Evolutionary conservation across 1,140 invertebrate genomes (phyloP).

Genomic region (Drosophila miranda): DNA sequence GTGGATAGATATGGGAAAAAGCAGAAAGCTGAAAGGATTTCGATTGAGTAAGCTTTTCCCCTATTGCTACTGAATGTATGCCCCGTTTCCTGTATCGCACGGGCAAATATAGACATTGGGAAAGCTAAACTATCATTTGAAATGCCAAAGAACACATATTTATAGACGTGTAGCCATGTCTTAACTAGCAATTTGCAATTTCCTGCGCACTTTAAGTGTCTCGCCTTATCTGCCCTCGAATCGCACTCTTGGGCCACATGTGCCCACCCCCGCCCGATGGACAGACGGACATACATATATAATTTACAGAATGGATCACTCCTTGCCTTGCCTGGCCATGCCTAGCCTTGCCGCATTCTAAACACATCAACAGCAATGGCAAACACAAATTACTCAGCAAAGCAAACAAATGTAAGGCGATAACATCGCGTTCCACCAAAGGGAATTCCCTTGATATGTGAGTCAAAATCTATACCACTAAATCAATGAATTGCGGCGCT

Average conservation of each 20-base stretch:
- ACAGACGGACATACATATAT: slow-evolving; percentile 41
- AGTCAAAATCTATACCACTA: slow-evolving; percentile 59
- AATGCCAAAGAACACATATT: slow-evolving; percentile 14
- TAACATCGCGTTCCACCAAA: slow-evolving; percentile 55
- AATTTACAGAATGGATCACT: slow-evolving; percentile 54
- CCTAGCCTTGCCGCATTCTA: slow-evolving; percentile 36
- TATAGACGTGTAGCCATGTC: background rate
- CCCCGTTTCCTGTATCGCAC: slow-evolving; percentile 4
- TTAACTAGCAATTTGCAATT: slow-evolving; percentile 74
- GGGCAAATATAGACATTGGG: slow-evolving; percentile 60
- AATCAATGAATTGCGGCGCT: slow-evolving; percentile 74
- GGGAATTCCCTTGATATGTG: slow-evolving; percentile 3
- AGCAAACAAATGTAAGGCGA: slow-evolving; percentile 73
- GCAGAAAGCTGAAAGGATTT: background rate
- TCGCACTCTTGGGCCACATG: slow-evolving; percentile 35
- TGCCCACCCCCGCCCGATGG: slow-evolving; percentile 11
- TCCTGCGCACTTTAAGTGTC: slow-evolving; percentile 60
- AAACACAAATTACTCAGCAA: slow-evolving; percentile 79
- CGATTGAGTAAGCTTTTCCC: slow-evolving; percentile 8
- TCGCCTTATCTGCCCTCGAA: slow-evolving; percentile 48
- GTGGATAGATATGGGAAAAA: background rate
- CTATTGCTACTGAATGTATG: background rate
- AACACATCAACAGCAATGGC: slow-evolving; percentile 57
- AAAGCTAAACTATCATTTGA: slow-evolving; percentile 44
- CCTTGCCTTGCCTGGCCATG: background rate